These are phyloP conservation scores for Metacarcinus magister DNA, from an alignment of 2,888 invertebrate species.

Conservation along the genomic window DNA sequence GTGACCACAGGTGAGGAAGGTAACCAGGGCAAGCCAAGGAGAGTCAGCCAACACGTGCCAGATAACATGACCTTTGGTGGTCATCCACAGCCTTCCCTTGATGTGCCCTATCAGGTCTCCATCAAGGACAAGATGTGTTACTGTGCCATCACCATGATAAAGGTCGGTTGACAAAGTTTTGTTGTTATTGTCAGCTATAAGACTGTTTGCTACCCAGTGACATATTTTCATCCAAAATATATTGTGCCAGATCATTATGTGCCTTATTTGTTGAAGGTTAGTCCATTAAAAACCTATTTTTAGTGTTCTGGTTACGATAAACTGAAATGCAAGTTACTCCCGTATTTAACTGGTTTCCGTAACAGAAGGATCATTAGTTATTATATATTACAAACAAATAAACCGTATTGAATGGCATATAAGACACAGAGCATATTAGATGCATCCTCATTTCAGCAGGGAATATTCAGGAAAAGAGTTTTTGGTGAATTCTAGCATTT, in stretches of 20 bases:
- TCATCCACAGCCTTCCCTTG: conserved; percentile 88
- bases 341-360: background rate
- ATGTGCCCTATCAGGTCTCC: conserved; percentile 92
- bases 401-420: too few species aligned
- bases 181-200: conserved; percentile 71
- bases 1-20: conserved; percentile 89
- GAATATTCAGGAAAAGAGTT: too few species aligned
- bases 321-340: background rate
- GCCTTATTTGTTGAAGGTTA: background rate
- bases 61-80: conserved; percentile 88
- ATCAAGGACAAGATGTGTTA: conserved; percentile 96
- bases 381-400: background rate
- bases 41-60: conserved; percentile 86
- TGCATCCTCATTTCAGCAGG: too few species aligned
- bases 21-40: conserved; percentile 87
- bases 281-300: background rate
- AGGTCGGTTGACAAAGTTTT: conserved; percentile 86
- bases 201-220: background rate
- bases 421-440: too few species aligned
- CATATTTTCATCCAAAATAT: background rate
- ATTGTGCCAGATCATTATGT: background rate
- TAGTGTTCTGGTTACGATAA: background rate
- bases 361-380: background rate
- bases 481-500: too few species aligned
- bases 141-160: conserved; percentile 98